Evolutionary conservation across 2,888 invertebrate species (phyloP).

Genomic region (Meteorus cinctellus): DNA sequence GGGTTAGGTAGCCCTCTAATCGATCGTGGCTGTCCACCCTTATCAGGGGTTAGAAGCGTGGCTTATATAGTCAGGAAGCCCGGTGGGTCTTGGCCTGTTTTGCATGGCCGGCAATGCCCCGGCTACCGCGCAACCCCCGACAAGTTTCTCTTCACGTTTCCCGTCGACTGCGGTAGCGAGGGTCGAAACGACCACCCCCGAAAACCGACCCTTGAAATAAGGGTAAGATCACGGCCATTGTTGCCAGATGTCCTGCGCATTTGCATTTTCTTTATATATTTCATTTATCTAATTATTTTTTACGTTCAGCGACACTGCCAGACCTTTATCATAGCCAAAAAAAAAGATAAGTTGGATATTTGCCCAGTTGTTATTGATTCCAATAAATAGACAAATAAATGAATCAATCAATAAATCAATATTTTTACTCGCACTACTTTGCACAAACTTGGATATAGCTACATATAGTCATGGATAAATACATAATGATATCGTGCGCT

Average conservation of each 20-base stretch:
- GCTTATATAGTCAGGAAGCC: constrained; percentile 45
- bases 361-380: too few relatives aligned
- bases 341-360: too few relatives aligned
- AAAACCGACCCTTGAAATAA: constrained; percentile 73
- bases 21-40: constrained; percentile 74
- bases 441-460: not conserved
- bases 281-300: too few relatives aligned
- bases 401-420: too few relatives aligned
- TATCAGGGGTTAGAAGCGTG: constrained; percentile 68
- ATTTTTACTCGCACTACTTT: not conserved
- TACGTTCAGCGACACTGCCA: too few relatives aligned
- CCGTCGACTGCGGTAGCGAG: constrained; percentile 37
- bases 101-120: constrained; percentile 57
- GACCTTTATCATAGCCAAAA: too few relatives aligned
- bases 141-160: constrained; percentile 31
- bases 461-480: too few relatives aligned
- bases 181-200: constrained; percentile 58
- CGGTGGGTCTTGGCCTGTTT: constrained; percentile 50
- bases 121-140: constrained; percentile 46
- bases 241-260: constrained; percentile 73
- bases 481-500: not conserved
- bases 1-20: constrained; percentile 71
- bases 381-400: too few relatives aligned
- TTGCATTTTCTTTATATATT: constrained; percentile 67
- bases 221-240: constrained; percentile 73